These are phyloP conservation scores for Phrynocephalus vlangalii DNA, from an alignment of 2,797 vertebrate genomes.

Conservation along the genomic window DNA sequence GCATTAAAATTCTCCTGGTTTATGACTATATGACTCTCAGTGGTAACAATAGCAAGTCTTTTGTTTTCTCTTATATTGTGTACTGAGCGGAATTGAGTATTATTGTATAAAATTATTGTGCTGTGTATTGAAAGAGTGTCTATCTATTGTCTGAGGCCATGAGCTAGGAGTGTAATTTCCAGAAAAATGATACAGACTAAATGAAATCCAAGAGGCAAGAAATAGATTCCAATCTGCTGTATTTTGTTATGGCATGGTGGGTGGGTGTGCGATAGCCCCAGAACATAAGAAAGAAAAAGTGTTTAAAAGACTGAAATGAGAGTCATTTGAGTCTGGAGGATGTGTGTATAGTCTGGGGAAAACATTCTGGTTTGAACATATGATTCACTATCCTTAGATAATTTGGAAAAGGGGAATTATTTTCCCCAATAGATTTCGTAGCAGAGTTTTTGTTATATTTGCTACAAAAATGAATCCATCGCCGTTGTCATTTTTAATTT, in stretches of 20 bases:
- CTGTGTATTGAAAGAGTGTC: constrained; percentile 13
- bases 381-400: not conserved
- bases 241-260: constrained; percentile 10
- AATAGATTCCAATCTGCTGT: constrained; percentile 1
- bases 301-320: not conserved
- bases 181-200: constrained; percentile 26
- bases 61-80: constrained; percentile 21
- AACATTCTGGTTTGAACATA: not conserved
- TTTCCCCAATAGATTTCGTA: not conserved
- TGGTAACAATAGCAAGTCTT: constrained; percentile 7
- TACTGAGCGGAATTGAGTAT: constrained; percentile 6
- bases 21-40: constrained; percentile 12
- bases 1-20: constrained; percentile 12
- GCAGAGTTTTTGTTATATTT: not conserved
- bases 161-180: constrained; percentile 28
- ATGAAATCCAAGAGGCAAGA: constrained; percentile 26
- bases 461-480: not conserved
- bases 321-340: not conserved
- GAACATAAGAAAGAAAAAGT: not conserved
- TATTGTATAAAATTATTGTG: constrained; percentile 33
- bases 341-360: not conserved
- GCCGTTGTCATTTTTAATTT: not conserved
- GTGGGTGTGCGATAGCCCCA: not conserved
- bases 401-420: not conserved
- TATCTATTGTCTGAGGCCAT: constrained; percentile 33